Evolutionary conservation across 2,113 vertebrate species (phyloP), one percentile per base, ranked within the genome.

Genomic region (Lycocorax pyrrhopterus): DNA sequence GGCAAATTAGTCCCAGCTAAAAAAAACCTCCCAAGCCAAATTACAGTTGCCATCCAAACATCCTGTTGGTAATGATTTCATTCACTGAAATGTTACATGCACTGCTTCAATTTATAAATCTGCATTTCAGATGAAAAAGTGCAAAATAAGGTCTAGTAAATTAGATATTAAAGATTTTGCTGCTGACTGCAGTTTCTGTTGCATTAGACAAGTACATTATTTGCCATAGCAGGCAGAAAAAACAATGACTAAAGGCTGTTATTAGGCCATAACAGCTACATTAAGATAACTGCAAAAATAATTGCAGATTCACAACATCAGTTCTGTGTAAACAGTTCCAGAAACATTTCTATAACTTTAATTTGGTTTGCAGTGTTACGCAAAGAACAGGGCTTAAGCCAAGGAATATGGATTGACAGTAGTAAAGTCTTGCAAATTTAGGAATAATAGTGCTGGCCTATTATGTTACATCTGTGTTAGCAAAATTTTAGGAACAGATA

Each of bases 201-300:
- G 94, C n/a, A 88, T 69, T 89, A 97, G 92, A 94, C 83, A 97
- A 92, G 88, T 74, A 96, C 85, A 90, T 96, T 95, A 94, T 96
- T 96, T 96, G 82, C 92, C 94, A 95, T 93, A 89, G 82, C 84
- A 96, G 90, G 82, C 79, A 84, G 88, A 92, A 95, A 95, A 90
- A 97, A 96, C 87, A 97, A 92, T 89, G 83, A 96, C 92, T 96
- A 96, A 97, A 93, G 51, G 67, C 80, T 94, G 68, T 43, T 96
- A 93, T 90, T 96, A 95, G 89, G 77, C 85, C 30, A 26, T 87
- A 97, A 81, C 30, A 35, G 89, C 58, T 58, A 93, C 90, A 97
- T 96, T 97, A 97, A 95, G 53, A 91, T 88, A 96, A 93, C 87
- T 91, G 87, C 92, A 97, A 97, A 97, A 97, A 96, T 96, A 98